Conservation (phyloP, 2,797 vertebrate species). For the Helarctos malayanus region DNA sequence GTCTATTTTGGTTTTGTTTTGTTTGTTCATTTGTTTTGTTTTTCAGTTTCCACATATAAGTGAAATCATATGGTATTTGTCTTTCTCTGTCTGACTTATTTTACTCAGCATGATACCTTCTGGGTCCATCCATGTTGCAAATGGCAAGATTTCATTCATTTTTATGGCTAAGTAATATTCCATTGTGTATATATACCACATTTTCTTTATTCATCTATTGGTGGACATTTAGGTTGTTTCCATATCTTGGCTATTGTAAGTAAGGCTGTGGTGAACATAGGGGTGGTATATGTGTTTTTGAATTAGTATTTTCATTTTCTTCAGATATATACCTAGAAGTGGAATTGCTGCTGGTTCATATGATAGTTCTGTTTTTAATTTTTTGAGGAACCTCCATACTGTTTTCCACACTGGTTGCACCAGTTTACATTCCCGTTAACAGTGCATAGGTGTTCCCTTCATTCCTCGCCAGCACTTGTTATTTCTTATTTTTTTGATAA, state of each 20-base stretch:
- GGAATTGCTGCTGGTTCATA: background rate
- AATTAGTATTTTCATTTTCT: background rate
- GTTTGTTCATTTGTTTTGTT: background rate
- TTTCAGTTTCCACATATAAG: background rate
- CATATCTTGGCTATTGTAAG: background rate
- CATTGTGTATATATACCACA: background rate
- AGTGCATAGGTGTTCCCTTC: background rate
- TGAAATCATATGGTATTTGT: background rate
- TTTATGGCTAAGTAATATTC: background rate
- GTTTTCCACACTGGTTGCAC: background rate
- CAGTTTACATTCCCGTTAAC: background rate
- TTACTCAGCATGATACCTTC: background rate
- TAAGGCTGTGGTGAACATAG: background rate
- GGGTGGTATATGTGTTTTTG: background rate
- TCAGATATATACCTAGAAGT: background rate
- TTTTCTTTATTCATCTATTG: background rate
- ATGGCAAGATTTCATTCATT: background rate
- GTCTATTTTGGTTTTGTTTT: background rate
- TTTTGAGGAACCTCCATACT: background rate
- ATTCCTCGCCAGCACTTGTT: background rate
- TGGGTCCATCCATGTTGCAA: background rate
- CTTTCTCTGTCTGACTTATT: background rate
- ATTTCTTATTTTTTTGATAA: background rate
- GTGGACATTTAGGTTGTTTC: background rate
- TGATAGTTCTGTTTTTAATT: background rate